These are phyloP conservation scores for Propithecus deckenii DNA, from an alignment of 2,797 vertebrate genomes.

Conservation along the genomic window DNA sequence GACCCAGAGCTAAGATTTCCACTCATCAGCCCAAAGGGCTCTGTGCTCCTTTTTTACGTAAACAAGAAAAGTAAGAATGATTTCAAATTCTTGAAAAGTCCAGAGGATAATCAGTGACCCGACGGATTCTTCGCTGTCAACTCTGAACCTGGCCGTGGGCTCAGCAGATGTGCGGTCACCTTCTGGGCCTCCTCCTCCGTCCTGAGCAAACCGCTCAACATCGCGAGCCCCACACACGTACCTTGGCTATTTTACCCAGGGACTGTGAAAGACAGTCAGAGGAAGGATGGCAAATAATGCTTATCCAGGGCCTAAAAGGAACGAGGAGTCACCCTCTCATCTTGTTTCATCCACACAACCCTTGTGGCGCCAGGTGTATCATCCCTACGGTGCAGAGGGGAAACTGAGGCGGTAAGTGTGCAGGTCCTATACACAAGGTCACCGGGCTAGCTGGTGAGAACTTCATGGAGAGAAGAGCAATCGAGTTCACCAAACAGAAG, in stretches of 20 bases:
- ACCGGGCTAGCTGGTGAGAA: too few species aligned
- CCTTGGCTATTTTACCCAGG: background rate
- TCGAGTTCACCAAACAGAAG: background rate
- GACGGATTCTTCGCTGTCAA: background rate
- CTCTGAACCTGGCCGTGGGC: background rate
- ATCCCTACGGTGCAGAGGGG: background rate
- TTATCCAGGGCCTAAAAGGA: background rate
- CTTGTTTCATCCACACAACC: background rate
- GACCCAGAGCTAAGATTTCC: background rate
- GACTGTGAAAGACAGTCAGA: background rate
- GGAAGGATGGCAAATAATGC: background rate
- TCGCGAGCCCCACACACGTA: rapidly evolving
- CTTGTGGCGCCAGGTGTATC: background rate
- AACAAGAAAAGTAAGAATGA: background rate
- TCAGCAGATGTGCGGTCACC: rapidly evolving
- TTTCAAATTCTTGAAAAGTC: background rate
- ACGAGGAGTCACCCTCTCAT: background rate
- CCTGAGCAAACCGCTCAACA: background rate
- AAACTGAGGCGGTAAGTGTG: background rate
- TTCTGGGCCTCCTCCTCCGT: too few species aligned
- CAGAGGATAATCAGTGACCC: background rate
- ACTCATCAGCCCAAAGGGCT: background rate
- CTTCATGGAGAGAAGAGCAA: background rate
- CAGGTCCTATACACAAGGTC: background rate
- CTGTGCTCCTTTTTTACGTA: background rate